Conservation (phyloP, 2,113 vertebrate genomes). For the Mohoua ochrocephala region DNA sequence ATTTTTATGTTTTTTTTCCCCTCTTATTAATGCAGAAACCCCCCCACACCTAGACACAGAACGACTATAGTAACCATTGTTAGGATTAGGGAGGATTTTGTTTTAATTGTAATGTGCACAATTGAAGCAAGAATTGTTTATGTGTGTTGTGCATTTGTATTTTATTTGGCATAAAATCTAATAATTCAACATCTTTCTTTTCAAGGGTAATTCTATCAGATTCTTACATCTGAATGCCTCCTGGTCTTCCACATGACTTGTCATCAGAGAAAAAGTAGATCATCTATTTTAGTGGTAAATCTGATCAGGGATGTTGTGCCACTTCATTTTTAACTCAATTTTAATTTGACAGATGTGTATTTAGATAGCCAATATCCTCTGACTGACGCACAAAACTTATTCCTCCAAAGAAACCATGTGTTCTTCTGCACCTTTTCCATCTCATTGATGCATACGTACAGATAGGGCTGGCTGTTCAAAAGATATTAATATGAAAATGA, state of each 20-base stretch:
- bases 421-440: neutral
- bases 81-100: neutral
- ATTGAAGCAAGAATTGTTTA: neutral
- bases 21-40: neutral
- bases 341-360: neutral
- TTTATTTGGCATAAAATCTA: neutral
- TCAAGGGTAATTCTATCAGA: neutral
- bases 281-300: neutral
- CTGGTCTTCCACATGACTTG: neutral
- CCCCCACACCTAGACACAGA: neutral
- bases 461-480: neutral
- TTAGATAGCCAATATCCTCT: neutral
- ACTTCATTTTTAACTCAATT: neutral
- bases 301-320: neutral
- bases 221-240: neutral
- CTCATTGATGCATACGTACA: neutral
- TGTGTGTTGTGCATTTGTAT: neutral
- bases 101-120: neutral
- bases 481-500: neutral
- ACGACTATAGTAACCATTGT: neutral
- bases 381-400: neutral
- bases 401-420: neutral
- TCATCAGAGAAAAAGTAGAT: neutral
- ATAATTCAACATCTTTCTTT: neutral
- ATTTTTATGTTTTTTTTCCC: rapidly evolving